Base-by-base conservation (phyloP, 1,140 invertebrate genomes). In the Leguminivora glycinivorella region DNA sequence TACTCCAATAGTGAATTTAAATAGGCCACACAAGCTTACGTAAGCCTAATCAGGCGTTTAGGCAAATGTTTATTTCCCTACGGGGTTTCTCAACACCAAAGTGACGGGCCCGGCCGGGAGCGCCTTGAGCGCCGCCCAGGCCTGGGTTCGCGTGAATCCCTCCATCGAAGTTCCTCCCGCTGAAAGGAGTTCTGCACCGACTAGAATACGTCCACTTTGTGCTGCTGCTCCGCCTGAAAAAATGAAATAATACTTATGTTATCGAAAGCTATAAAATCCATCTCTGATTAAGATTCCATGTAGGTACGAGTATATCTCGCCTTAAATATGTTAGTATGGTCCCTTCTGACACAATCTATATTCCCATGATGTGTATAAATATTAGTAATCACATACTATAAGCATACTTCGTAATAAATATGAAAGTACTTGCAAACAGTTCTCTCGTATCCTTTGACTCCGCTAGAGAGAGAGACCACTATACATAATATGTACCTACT, bases 71-170 rank as follows among this genome's bases (percentile, higher is more conserved):
- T 63, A 63, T 34, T 63, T 63, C 58, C 58, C 29, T 14, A 29
- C 40, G n/a, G 88, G 87, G 73, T 91, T 91, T 76, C 78, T 83
- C 43, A 91, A 82, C 68, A 91, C 81, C 69, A 92, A 81, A 26
- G 87, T 93, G 52, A 97, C 95, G 82, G 94, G 93, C 31, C 97
- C 97, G 76, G 97, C 94, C 68, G 96, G 95, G 69, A 98, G 85
- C 75, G 96, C 96, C 87, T 98, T 98, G 91, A 98, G 95, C 68
- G 97, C 94, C 75, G 96, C 96, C 98, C 98, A 98, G 40, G 97
- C 97, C 92, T 98, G 97, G 71, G 97, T 97, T 73, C 97, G 94
- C 0, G 97, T 96, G 94, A 98, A 96, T 56, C 94, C 94, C 68
- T 95, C 94, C 72, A 98, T 95, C 70, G 96, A 95, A 56, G 94